Evolutionary conservation across 2,797 vertebrate genomes (phyloP).

Genomic region (Delichon dasypus): DNA sequence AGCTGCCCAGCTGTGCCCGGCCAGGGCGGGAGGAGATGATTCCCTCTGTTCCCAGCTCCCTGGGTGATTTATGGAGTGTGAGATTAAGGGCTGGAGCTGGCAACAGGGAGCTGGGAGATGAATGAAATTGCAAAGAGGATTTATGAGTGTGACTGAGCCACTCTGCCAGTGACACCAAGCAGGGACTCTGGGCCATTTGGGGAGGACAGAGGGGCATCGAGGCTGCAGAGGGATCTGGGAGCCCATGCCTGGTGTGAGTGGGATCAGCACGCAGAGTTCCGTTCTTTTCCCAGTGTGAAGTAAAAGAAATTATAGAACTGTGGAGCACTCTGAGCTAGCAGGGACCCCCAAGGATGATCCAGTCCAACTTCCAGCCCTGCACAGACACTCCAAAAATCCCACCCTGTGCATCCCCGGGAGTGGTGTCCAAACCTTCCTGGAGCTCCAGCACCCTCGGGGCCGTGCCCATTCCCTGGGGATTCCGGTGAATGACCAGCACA

Average conservation of each 20-base stretch:
- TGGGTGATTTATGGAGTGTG: constrained; percentile 45
- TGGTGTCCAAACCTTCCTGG: fast-evolving
- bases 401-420: background rate
- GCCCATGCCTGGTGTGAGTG: fast-evolving
- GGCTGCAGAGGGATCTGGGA: background rate
- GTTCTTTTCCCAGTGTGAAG: background rate
- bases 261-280: background rate
- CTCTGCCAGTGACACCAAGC: background rate
- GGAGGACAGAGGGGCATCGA: background rate
- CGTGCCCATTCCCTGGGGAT: background rate
- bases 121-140: constrained; percentile 53
- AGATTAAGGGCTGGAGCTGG: constrained; percentile 43
- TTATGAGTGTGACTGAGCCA: background rate
- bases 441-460: background rate
- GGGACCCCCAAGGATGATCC: background rate
- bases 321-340: no score
- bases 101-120: constrained; percentile 32
- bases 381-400: background rate
- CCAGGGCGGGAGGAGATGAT: background rate
- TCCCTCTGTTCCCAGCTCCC: background rate
- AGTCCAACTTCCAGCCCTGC: background rate
- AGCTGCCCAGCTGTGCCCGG: background rate
- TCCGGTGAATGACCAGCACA: background rate
- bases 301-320: background rate
- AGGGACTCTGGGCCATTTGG: background rate